Conservation (phyloP, 2,888 invertebrate species). For the Cataglyphis livida region DNA sequence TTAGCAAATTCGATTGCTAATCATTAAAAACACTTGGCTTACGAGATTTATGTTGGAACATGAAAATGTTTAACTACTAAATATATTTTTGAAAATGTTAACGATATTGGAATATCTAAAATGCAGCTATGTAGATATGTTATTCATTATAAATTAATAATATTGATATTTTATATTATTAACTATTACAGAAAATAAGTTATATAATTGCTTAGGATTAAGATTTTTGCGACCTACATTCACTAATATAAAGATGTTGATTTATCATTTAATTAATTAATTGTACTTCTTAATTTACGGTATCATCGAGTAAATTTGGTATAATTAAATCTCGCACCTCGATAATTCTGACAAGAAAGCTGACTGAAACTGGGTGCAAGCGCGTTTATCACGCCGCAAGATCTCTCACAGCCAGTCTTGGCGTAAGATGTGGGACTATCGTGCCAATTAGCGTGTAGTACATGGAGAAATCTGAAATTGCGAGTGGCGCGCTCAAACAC, state of each 20-base stretch:
- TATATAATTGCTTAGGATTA: not conserved
- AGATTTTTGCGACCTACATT: not conserved
- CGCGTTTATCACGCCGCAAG: conserved; percentile 50
- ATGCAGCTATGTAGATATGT: not conserved
- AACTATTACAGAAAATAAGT: not conserved
- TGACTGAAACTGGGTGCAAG: conserved; percentile 5
- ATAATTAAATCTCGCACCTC: conserved; percentile 24
- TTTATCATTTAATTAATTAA: conserved; percentile 14
- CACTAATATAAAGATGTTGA: not conserved
- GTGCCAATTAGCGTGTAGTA: conserved; percentile 67
- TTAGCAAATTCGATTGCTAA: not conserved
- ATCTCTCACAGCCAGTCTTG: conserved; percentile 53
- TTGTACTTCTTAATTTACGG: conserved; percentile 12
- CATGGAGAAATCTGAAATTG: conserved; percentile 51
- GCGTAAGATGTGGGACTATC: conserved; percentile 53
- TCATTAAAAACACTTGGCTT: conserved; percentile 1
- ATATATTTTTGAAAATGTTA: not conserved
- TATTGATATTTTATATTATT: not conserved
- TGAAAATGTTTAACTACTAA: not conserved
- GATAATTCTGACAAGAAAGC: conserved; percentile 2
- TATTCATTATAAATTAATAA: not conserved
- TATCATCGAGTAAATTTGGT: conserved; percentile 6
- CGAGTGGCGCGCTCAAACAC: conserved; percentile 59
- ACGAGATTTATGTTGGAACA: not conserved
- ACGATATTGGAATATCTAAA: not conserved